phyloP scores from a whole-genome alignment of 2,888 invertebrate genomes.

The Steinernema carpocapsae region DNA sequence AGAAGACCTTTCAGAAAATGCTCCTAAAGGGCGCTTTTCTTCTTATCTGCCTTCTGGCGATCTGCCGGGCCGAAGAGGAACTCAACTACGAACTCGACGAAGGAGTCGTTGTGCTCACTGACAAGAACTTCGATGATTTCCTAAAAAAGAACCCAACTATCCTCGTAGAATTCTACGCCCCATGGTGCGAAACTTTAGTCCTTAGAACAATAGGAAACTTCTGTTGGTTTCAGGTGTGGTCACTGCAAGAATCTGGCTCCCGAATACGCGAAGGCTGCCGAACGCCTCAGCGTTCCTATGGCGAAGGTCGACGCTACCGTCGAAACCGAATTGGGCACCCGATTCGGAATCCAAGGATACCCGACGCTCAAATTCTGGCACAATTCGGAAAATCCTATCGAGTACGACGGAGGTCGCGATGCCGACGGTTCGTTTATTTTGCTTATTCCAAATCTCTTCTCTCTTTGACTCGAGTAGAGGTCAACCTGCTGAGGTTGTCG shows the following conservation, averaged over 20 bases:
- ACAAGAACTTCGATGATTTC: slow-evolving; percentile 67
- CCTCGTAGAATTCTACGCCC: slow-evolving; percentile 75
- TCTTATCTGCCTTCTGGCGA: slow-evolving; percentile 22
- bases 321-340: slow-evolving; percentile 73
- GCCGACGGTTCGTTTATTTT: slow-evolving; percentile 55
- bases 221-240: slow-evolving; percentile 70
- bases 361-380: slow-evolving; percentile 74
- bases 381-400: slow-evolving; percentile 71
- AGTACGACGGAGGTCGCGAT: slow-evolving; percentile 73
- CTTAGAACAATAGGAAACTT: no score
- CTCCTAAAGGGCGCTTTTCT: slow-evolving; percentile 13
- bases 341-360: slow-evolving; percentile 72
- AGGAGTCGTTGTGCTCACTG: slow-evolving; percentile 60
- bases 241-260: slow-evolving; percentile 72
- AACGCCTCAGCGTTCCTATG: slow-evolving; percentile 54
- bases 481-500: slow-evolving; percentile 16
- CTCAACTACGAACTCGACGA: slow-evolving; percentile 40
- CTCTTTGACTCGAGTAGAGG: neutral
- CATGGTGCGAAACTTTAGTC: slow-evolving; percentile 72
- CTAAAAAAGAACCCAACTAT: slow-evolving; percentile 69
- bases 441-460: slow-evolving; percentile 2
- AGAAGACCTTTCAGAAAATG: neutral
- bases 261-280: slow-evolving; percentile 73
- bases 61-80: slow-evolving; percentile 5
- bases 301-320: slow-evolving; percentile 71